phyloP scores from a whole-genome alignment of 2,797 vertebrate species.

The Vespertilio murinus region DNA sequence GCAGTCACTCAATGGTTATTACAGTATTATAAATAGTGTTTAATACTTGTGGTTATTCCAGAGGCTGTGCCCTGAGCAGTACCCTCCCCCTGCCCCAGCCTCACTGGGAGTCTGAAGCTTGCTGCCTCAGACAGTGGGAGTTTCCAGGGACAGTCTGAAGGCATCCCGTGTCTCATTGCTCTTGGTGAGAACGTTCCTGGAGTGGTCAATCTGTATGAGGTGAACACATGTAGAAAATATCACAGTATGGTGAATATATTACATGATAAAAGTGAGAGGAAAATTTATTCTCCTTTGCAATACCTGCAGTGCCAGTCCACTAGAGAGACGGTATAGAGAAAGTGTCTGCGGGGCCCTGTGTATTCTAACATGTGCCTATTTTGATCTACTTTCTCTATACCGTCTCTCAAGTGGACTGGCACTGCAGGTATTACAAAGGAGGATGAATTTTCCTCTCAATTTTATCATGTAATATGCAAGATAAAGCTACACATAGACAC shows the following conservation, averaged over 20 bases:
- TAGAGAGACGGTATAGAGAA: too few species aligned
- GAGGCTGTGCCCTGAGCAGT: too few species aligned
- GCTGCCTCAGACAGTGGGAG: background rate
- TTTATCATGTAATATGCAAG: accelerated
- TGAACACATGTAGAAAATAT: accelerated
- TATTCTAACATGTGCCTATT: background rate
- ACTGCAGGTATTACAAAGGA: too few species aligned
- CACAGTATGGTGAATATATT: accelerated
- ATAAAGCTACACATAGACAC: accelerated
- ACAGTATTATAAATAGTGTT: too few species aligned
- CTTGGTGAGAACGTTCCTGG: background rate
- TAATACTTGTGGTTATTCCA: accelerated
- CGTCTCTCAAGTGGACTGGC: accelerated
- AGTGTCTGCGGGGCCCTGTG: accelerated
- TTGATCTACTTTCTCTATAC: background rate
- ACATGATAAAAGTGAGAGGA: too few species aligned
- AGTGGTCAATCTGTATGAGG: accelerated
- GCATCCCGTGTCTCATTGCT: accelerated
- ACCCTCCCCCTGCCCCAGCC: background rate
- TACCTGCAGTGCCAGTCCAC: too few species aligned
- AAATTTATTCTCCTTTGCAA: too few species aligned
- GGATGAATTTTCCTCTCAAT: background rate
- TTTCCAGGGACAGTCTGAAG: accelerated
- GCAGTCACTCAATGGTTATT: background rate
- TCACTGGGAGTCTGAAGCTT: accelerated